Conservation (phyloP, 2,113 vertebrate species). For the Forbesichthys papilliferus region DNA sequence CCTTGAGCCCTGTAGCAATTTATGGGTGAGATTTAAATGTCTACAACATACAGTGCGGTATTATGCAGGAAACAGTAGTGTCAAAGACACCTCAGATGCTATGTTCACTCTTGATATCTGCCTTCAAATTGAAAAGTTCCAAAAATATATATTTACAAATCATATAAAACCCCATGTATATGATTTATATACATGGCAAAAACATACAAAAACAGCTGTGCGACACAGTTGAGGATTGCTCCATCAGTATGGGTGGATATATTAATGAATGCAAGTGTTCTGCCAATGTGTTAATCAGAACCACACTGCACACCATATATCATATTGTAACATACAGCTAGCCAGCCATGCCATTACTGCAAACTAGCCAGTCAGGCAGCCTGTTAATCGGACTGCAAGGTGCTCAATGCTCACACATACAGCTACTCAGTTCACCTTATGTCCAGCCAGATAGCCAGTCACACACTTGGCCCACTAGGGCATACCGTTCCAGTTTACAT, state of each 20-base stretch:
- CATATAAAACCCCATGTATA: neutral
- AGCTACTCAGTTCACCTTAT: slow-evolving; percentile 33
- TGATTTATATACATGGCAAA: slow-evolving; percentile 20
- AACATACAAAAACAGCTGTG: neutral
- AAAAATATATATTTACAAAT: slow-evolving; percentile 54
- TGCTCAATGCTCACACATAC: too few species aligned
- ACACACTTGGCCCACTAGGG: slow-evolving; percentile 12
- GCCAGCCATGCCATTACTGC: slow-evolving; percentile 42
- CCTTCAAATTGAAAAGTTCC: slow-evolving; percentile 44
- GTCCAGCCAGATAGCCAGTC: slow-evolving; percentile 24
- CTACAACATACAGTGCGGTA: slow-evolving; percentile 27
- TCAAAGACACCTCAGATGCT: slow-evolving; percentile 57
- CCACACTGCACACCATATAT: slow-evolving; percentile 65
- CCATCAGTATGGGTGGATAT: slow-evolving; percentile 51
- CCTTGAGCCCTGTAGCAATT: slow-evolving; percentile 63
- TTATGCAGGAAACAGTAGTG: slow-evolving; percentile 26
- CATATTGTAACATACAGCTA: slow-evolving; percentile 51
- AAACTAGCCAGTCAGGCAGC: slow-evolving; percentile 12
- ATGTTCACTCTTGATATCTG: slow-evolving; percentile 52
- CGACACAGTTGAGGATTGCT: slow-evolving; percentile 14
- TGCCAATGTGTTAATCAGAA: slow-evolving; percentile 70
- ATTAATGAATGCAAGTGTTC: slow-evolving; percentile 66
- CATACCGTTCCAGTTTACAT: neutral
- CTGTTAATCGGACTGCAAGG: slow-evolving; percentile 44
- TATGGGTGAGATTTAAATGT: slow-evolving; percentile 67